phyloP scores from a whole-genome alignment of 2,113 vertebrate genomes.

The Ploceus nigricollis region DNA sequence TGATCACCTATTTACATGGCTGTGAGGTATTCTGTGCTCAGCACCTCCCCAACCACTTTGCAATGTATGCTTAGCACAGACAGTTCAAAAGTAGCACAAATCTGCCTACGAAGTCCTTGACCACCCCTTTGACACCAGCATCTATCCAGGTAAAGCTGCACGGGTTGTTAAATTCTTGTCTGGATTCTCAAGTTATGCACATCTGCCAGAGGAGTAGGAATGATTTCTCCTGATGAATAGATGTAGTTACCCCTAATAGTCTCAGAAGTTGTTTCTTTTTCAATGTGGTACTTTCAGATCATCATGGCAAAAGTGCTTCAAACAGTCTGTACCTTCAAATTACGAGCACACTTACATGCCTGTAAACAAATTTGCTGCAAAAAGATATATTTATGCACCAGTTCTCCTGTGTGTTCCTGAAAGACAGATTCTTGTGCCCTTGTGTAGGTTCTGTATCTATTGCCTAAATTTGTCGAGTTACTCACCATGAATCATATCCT shows the following conservation, averaged over 20 bases:
- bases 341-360: background rate
- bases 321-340: background rate
- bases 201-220: background rate
- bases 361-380: background rate
- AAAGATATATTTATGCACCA: background rate
- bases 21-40: background rate
- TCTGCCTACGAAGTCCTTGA: background rate
- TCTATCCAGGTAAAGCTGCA: background rate
- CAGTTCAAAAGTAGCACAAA: background rate
- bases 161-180: background rate
- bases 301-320: background rate
- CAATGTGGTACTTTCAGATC: background rate
- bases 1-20: fast-evolving
- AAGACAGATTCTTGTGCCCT: background rate
- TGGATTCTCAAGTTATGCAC: background rate
- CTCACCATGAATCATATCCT: background rate
- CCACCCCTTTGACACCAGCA: background rate
- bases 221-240: background rate
- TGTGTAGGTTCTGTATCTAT: background rate
- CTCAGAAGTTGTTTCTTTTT: background rate
- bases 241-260: background rate
- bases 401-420: background rate
- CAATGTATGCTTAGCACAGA: background rate
- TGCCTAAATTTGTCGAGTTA: background rate
- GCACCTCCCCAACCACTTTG: background rate